Evolutionary conservation across 2,888 invertebrate species (phyloP).

Genomic region (Agrochola lota): DNA sequence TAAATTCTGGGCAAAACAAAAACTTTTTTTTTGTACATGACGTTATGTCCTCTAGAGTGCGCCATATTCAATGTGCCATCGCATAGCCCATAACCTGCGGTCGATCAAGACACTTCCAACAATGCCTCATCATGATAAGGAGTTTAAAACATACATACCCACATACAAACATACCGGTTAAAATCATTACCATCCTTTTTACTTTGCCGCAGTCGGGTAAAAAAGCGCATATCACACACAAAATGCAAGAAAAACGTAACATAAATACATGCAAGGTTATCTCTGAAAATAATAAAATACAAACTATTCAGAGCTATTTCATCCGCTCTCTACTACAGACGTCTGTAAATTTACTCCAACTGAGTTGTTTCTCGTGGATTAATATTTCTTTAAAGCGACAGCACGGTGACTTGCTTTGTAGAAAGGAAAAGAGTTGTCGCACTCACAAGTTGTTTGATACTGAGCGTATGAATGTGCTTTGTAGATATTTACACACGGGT

Average conservation of each 20-base stretch:
- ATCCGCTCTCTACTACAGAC: conserved; percentile 26
- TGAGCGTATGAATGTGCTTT: not conserved
- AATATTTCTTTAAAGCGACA: conserved; percentile 42
- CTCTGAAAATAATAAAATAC: conserved; percentile 35
- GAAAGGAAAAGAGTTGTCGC: conserved; percentile 3
- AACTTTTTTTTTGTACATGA: no score
- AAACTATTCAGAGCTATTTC: conserved; percentile 29
- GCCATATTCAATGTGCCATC: no score
- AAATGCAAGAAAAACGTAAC: conserved; percentile 5
- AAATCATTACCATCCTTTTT: no score
- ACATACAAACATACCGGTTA: no score
- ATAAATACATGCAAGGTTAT: conserved; percentile 9
- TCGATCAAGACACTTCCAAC: no score
- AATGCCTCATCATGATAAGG: no score
- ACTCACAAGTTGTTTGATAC: conserved; percentile 17
- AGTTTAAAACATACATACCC: no score
- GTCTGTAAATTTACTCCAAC: conserved; percentile 33
- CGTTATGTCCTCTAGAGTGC: no score
- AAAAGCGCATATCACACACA: conserved; percentile 1
- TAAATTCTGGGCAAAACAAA: no score
- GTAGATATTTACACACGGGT: not conserved
- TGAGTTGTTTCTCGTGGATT: conserved; percentile 29
- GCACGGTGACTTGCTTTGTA: conserved; percentile 2
- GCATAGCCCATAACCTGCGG: no score
- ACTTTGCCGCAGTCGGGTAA: not conserved